Conservation (phyloP, 2,888 invertebrate species). For the Pheosia tremula region DNA sequence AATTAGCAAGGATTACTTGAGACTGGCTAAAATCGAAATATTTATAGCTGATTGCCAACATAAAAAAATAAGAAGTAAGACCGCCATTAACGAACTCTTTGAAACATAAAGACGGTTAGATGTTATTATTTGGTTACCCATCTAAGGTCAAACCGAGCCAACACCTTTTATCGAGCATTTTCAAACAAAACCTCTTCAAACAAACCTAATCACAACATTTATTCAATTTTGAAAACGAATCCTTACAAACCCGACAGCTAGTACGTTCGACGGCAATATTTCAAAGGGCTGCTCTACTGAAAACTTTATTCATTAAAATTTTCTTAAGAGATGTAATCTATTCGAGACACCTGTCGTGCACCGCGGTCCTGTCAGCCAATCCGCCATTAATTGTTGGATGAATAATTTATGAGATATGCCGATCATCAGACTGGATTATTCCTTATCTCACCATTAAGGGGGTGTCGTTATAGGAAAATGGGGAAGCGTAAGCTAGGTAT, state of each 20-base stretch:
- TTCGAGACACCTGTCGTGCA: constrained; percentile 56
- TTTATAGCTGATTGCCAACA: too few relatives aligned
- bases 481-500: constrained; percentile 9
- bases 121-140: too few relatives aligned
- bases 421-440: constrained; percentile 65
- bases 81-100: too few relatives aligned
- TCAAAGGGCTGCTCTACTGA: constrained; percentile 33
- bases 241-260: constrained; percentile 14
- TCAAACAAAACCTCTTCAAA: neutral
- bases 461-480: constrained; percentile 46
- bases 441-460: constrained; percentile 66
- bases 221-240: constrained; percentile 4
- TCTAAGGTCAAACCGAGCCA: too few relatives aligned
- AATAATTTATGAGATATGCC: constrained; percentile 72
- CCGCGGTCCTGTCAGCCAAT: constrained; percentile 41
- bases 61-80: too few relatives aligned
- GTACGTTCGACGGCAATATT: constrained; percentile 12
- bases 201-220: neutral
- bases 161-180: neutral
- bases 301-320: constrained; percentile 64
- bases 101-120: too few relatives aligned
- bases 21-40: too few relatives aligned
- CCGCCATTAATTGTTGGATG: constrained; percentile 57
- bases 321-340: constrained; percentile 51
- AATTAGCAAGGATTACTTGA: too few relatives aligned